Base-by-base conservation (phyloP, 2,888 invertebrate genomes). In the Pseudococcus longispinus region DNA sequence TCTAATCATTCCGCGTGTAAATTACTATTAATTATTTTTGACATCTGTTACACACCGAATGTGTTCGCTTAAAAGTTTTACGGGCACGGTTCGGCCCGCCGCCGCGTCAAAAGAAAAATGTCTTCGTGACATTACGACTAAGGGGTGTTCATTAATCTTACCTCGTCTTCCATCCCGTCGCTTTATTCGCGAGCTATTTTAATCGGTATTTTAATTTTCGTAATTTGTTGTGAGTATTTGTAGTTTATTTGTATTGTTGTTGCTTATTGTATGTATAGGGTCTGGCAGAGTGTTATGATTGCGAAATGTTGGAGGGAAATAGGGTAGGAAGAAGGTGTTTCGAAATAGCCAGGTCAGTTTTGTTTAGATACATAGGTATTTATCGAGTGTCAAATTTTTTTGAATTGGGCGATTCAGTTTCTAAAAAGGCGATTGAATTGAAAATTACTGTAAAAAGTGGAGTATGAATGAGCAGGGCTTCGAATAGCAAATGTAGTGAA, bases 1-100 rank as follows among this genome's bases (percentile, higher is more conserved):
- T 85, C 65, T 65, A 65, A 85, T 85, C 85, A 65, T 85, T 70
- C 37, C 37, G 60, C 60, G 85, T 60, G 65, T 60, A 65, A 85
- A 85, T 65, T 85, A 65, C 60, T 42, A 65, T 85, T 85, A 85
- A 85, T 85, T 85, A 85, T 70, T 85, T 85, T 70, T 85, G 85
- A 85, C 85, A 85, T 85, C 46, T 51, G 83, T 51, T 84, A 55
- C 60, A 55, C 84, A 29, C 18, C 51, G 51, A 42, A 55, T 26
- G 83, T 51, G 83, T 83, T 83, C 83, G 55, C 83, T 23, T 80
- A 29, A 80, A 80, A 80, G 77, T 80, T 80, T 29, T n/a, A 29
- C 29, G 37, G 29, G 18, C 32, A 2, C 20, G 77, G 77, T 23
- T 23, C 60, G 11, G 60, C 60, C 60, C 4, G 37, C 37, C 13